Evolutionary conservation across 2,797 vertebrate species (phyloP).

Genomic region (Sternotherus odoratus): DNA sequence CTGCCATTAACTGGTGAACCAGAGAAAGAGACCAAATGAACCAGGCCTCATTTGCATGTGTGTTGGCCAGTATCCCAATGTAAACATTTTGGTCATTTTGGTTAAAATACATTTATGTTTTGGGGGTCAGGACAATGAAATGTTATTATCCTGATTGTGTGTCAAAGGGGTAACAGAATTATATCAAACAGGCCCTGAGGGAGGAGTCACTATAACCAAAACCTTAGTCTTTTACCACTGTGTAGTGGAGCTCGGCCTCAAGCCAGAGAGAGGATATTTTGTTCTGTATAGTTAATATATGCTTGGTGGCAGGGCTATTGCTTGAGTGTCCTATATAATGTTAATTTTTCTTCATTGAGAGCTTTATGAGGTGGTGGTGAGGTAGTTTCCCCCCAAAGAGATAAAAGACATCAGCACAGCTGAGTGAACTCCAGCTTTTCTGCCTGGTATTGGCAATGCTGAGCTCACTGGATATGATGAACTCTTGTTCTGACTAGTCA

Average conservation of each 20-base stretch:
- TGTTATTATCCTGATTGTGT: neutral
- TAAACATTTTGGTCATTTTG: neutral
- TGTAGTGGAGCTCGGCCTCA: neutral
- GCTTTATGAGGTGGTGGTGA: neutral
- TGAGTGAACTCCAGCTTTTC: neutral
- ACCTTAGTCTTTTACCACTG: neutral
- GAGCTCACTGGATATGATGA: neutral
- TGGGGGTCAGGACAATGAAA: neutral
- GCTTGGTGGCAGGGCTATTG: fast-evolving
- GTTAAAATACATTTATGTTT: neutral
- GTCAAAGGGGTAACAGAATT: neutral
- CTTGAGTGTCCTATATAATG: neutral
- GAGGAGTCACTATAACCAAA: neutral
- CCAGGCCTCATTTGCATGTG: neutral
- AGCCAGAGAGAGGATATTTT: neutral
- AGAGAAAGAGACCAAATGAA: neutral
- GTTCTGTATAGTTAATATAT: neutral
- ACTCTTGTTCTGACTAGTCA: neutral
- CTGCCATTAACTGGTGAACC: neutral
- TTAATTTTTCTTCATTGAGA: neutral
- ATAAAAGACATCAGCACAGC: neutral
- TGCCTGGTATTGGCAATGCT: neutral
- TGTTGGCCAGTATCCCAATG: neutral
- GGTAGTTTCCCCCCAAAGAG: neutral
- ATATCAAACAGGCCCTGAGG: no score